A percentile compares a stretch with the other conserved stretches of the same genome.
phyloP scores from a whole-genome alignment of 2,888 invertebrate genomes.

The Microdon myrmicae region DNA sequence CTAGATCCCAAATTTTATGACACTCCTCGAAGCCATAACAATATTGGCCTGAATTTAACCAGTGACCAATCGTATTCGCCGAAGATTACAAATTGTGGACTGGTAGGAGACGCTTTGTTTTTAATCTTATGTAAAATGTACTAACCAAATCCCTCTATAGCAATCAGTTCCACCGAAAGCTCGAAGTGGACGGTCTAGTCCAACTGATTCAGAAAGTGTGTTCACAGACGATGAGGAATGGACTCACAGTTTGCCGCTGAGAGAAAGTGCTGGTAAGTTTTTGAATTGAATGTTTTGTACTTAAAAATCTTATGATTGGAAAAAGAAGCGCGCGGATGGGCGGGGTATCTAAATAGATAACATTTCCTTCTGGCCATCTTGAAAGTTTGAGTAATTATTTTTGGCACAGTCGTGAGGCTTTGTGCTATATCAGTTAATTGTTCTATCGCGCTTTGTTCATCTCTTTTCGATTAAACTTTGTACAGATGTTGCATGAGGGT shows the following conservation, averaged over 20 bases:
- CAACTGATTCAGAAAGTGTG: constrained; percentile 77
- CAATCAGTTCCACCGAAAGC: constrained; percentile 53
- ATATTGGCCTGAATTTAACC: constrained; percentile 66
- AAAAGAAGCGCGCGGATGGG: no score
- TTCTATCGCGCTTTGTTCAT: no score
- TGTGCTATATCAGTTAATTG: no score
- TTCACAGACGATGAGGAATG: constrained; percentile 79
- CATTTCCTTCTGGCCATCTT: no score
- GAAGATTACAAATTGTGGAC: constrained; percentile 65
- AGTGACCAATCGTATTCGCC: constrained; percentile 67
- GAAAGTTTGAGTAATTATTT: no score
- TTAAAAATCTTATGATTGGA: no score
- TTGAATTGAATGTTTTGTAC: no score
- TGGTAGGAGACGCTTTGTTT: constrained; percentile 56
- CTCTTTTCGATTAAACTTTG: no score
- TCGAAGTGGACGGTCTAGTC: constrained; percentile 68
- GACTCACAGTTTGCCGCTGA: constrained; percentile 69
- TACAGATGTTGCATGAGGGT: no score
- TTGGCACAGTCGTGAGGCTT: no score
- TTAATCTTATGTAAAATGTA: background rate
- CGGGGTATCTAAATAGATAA: no score
- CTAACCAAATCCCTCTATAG: constrained; percentile 59
- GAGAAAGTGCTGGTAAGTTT: constrained; percentile 63
- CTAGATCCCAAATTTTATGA: constrained; percentile 71
- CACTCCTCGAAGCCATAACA: constrained; percentile 66